These are phyloP conservation scores for Andricus quercusramuli DNA, from an alignment of 2,888 invertebrate genomes.

Conservation along the genomic window DNA sequence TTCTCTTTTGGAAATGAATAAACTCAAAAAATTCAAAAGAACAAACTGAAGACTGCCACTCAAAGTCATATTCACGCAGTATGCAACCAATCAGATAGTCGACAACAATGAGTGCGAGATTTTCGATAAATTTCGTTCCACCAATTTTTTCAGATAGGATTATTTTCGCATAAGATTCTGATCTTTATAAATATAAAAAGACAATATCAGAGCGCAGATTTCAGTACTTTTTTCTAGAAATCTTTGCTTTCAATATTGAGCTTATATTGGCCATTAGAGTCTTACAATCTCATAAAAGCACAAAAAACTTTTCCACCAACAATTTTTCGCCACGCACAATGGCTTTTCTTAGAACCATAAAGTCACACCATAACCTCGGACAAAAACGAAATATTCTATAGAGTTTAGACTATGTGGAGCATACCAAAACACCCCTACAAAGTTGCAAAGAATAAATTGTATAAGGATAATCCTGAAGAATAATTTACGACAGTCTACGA, in stretches of 20 bases:
- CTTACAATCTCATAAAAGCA: too few relatives aligned
- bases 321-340: neutral
- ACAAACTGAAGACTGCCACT: too few relatives aligned
- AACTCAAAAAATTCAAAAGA: too few relatives aligned
- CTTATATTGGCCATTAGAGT: neutral
- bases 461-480: neutral
- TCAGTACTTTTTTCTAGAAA: neutral
- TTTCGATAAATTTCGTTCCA: too few relatives aligned
- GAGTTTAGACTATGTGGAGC: neutral
- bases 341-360: conserved; percentile 5
- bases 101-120: too few relatives aligned
- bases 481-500: conserved; percentile 20
- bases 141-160: too few relatives aligned
- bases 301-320: neutral
- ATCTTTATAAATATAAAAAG: too few relatives aligned
- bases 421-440: neutral
- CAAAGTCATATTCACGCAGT: too few relatives aligned
- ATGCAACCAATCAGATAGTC: too few relatives aligned
- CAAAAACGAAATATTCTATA: conserved; percentile 24
- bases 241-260: neutral
- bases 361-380: neutral
- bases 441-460: conserved; percentile 27
- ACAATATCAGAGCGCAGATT: too few relatives aligned
- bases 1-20: too few relatives aligned
- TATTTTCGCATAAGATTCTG: too few relatives aligned